A percentile compares a stretch with the other conserved stretches of the same genome.
These are phyloP conservation scores for Bombus confusus DNA, from an alignment of 1,140 invertebrate species.

Conservation along the genomic window DNA sequence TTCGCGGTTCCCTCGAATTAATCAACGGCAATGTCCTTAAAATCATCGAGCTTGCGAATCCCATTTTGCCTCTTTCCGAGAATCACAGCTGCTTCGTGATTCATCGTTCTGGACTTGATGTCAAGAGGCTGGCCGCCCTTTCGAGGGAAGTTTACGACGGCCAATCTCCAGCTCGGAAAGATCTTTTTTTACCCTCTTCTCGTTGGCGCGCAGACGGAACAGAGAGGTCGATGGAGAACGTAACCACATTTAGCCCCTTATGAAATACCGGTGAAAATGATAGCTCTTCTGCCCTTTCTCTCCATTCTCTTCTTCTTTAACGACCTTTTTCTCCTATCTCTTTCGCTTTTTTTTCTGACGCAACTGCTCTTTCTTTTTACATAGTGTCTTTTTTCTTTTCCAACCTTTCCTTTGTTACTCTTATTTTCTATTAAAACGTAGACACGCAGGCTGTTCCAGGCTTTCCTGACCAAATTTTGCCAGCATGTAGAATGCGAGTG, in stretches of 20 bases:
- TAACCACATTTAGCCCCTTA: slow-evolving; percentile 43
- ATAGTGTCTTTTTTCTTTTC: too few species aligned
- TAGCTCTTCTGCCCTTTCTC: slow-evolving; percentile 20
- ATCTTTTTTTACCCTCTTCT: not conserved
- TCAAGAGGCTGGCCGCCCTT: slow-evolving; percentile 24
- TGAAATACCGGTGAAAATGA: slow-evolving; percentile 52
- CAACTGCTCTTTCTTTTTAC: too few species aligned
- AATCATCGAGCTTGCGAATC: not conserved
- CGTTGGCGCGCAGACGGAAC: not conserved
- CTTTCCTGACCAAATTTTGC: too few species aligned
- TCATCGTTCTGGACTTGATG: slow-evolving; percentile 18
- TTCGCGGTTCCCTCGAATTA: not conserved
- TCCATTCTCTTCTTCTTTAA: not conserved
- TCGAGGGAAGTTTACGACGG: slow-evolving; percentile 35
- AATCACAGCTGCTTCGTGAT: slow-evolving; percentile 25
- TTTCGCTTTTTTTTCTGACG: rapidly evolving
- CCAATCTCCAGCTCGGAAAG: slow-evolving; percentile 31
- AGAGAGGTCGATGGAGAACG: slow-evolving; percentile 28
- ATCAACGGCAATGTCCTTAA: not conserved
- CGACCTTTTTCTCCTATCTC: not conserved
- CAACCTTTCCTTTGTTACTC: not conserved
- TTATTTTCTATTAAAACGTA: too few species aligned
- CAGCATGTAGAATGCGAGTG: too few species aligned
- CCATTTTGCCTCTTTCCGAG: not conserved
- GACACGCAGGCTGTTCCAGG: rapidly evolving